These are phyloP conservation scores for Drosophila tanythrix DNA, from an alignment of 2,888 invertebrate genomes.

Conservation along the genomic window DNA sequence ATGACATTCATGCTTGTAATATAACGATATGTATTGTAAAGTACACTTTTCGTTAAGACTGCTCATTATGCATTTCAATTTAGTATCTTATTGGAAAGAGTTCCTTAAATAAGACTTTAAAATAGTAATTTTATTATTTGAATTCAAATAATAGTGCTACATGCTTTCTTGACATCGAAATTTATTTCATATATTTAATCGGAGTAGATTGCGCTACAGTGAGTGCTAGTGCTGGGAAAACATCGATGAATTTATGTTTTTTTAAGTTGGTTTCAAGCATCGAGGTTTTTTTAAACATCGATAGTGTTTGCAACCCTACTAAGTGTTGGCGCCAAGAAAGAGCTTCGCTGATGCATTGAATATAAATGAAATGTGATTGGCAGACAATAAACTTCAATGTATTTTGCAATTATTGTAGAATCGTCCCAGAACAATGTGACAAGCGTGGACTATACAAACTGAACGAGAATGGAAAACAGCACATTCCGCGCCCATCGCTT, in stretches of 20 bases:
- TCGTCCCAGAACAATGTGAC: background rate
- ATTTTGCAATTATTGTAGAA: background rate
- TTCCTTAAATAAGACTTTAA: background rate
- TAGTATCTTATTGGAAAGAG: background rate
- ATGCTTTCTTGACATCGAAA: background rate
- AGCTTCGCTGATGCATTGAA: background rate
- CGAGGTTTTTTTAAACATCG: background rate
- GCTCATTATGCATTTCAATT: background rate
- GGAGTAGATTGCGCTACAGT: background rate
- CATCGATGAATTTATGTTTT: background rate
- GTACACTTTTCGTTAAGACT: background rate
- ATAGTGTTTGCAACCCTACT: background rate
- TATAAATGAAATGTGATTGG: background rate
- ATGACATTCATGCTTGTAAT: background rate
- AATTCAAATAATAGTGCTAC: background rate
- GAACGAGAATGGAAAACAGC: background rate
- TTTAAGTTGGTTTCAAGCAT: background rate
- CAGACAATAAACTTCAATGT: background rate
- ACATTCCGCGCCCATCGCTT: background rate
- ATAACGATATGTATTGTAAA: background rate
- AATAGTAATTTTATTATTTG: background rate
- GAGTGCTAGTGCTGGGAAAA: background rate
- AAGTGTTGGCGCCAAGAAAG: background rate
- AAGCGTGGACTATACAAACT: background rate
- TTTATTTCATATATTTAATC: background rate